Percentiles rank a stretch among this genome's conserved stretches.
Evolutionary conservation across 2,888 invertebrate genomes (phyloP).

Genomic region (Drosophila nr. medialis): DNA sequence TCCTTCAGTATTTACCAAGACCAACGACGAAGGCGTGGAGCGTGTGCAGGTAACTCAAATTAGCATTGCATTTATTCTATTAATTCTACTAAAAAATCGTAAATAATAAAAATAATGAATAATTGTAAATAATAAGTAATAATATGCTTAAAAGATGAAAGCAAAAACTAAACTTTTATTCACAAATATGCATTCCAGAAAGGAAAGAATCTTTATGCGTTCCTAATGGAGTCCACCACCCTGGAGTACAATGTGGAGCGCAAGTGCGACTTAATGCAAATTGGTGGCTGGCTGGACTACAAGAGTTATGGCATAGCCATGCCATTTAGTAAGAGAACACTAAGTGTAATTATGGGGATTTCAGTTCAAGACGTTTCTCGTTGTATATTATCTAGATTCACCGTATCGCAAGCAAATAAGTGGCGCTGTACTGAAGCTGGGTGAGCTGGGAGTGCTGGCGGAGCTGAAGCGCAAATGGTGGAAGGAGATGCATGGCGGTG

Average conservation of each 20-base stretch:
- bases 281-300: constrained; percentile 92
- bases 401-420: constrained; percentile 93
- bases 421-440: constrained; percentile 94
- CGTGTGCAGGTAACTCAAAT: constrained; percentile 86
- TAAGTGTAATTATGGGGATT: constrained; percentile 83
- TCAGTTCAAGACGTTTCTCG: constrained; percentile 50
- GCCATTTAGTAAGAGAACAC: constrained; percentile 89
- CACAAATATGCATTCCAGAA: constrained; percentile 80
- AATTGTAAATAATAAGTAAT: neutral
- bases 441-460: constrained; percentile 93
- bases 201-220: constrained; percentile 94
- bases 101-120: too few species aligned
- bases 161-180: neutral
- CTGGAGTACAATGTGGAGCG: constrained; percentile 96
- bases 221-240: constrained; percentile 97
- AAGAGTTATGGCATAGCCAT: constrained; percentile 98
- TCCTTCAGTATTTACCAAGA: constrained; percentile 92
- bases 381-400: constrained; percentile 86
- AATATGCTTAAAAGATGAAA: neutral
- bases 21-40: constrained; percentile 94
- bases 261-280: constrained; percentile 93
- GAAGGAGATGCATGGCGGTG: constrained; percentile 88
- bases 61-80: too few species aligned
- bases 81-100: too few species aligned
- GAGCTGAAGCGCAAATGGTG: constrained; percentile 96